A percentile compares a stretch with the other conserved stretches of the same genome.
Evolutionary conservation across 1,140 invertebrate genomes (phyloP).

Genomic region (Nasonia vitripennis): DNA sequence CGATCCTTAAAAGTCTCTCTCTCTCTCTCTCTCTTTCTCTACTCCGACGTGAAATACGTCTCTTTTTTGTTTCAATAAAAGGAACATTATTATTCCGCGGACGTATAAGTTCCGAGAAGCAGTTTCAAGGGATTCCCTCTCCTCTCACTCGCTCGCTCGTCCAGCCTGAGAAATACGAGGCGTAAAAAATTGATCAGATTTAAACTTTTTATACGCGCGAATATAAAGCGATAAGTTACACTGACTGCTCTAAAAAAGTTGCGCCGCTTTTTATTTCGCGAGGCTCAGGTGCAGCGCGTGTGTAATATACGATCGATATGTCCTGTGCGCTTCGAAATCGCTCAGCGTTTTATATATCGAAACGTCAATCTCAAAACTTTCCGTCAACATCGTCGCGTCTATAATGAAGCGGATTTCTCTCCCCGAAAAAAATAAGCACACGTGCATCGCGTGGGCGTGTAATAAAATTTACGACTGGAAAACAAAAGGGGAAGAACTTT

Average conservation of each 20-base stretch:
- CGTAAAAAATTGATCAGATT: conserved; percentile 29
- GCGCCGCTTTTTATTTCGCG: not conserved
- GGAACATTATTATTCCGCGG: not conserved
- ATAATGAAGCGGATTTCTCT: not conserved
- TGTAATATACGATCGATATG: not conserved
- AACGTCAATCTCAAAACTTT: not conserved
- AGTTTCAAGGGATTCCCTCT: not conserved
- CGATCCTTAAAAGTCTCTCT: not conserved
- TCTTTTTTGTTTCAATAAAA: conserved; percentile 5
- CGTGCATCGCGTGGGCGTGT: no score
- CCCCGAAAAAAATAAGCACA: not conserved
- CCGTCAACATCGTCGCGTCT: not conserved
- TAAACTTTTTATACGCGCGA: conserved; percentile 14
- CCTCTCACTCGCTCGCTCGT: not conserved
- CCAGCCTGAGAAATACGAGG: not conserved
- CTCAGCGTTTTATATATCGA: not conserved
- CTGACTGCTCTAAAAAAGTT: conserved; percentile 26
- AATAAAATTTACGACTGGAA: not conserved
- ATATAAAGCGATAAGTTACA: conserved; percentile 22
- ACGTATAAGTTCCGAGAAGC: not conserved
- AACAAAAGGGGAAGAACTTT: not conserved
- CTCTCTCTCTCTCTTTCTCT: no score
- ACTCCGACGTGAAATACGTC: not conserved
- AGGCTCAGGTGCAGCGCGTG: not conserved
- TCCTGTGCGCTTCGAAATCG: no score